These are phyloP conservation scores for Chiridota heheva DNA, from an alignment of 35 echinoderm and acorn worm species.

Conservation along the genomic window DNA sequence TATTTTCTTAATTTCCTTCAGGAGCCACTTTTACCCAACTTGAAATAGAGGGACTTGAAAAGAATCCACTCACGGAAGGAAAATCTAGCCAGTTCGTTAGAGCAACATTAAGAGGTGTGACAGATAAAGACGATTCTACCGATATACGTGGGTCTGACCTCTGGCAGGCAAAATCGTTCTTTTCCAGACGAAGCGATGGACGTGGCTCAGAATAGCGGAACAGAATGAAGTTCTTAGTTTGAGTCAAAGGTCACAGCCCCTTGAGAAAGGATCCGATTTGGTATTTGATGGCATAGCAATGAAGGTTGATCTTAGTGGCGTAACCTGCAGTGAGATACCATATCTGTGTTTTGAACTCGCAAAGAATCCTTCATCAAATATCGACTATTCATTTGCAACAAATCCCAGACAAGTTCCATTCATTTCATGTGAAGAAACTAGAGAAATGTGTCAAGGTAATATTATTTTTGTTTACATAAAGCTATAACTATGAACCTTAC, in stretches of 20 bases:
- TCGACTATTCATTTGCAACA: constrained; percentile 36
- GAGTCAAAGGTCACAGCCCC: neutral
- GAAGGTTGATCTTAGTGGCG: constrained; percentile 3
- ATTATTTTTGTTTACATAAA: too few relatives aligned
- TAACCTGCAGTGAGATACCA: constrained; percentile 25
- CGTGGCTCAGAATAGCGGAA: constrained; percentile 1
- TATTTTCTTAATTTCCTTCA: neutral
- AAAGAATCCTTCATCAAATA: constrained; percentile 15
- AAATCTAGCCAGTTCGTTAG: neutral
- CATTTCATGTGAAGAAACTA: too few relatives aligned
- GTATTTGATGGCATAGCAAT: neutral
- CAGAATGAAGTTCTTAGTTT: neutral
- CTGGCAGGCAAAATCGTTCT: constrained; percentile 4
- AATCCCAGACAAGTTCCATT: too few relatives aligned
- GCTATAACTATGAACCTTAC: too few relatives aligned
- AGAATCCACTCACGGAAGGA: neutral
- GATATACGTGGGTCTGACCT: constrained; percentile 3
- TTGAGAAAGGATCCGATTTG: neutral
- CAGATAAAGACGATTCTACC: constrained; percentile 23
- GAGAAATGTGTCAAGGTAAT: too few relatives aligned
- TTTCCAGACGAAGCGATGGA: constrained; percentile 2
- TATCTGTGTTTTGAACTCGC: constrained; percentile 32
- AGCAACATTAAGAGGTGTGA: neutral
- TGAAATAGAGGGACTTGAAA: neutral
- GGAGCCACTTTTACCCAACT: constrained; percentile 17